Evolutionary conservation across 2,113 vertebrate genomes (phyloP).

Genomic region (Hydropotes inermis): DNA sequence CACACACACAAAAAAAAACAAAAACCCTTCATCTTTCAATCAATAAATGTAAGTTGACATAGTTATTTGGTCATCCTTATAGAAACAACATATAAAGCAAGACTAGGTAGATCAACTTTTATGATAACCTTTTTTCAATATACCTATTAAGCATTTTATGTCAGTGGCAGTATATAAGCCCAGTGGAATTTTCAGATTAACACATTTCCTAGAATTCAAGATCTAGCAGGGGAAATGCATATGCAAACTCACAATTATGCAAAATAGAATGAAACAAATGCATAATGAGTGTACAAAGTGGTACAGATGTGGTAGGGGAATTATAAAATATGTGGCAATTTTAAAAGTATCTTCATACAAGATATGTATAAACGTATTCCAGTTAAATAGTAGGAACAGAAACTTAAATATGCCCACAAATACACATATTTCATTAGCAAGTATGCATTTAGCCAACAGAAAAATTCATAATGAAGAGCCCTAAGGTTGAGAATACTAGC

Average conservation of each 20-base stretch:
- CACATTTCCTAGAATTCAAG: background rate
- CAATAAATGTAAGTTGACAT: background rate
- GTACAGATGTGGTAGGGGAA: background rate
- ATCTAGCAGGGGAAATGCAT: background rate
- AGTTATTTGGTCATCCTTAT: background rate
- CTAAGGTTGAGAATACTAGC: background rate
- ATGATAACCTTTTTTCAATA: background rate
- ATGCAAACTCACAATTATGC: background rate
- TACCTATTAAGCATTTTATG: background rate
- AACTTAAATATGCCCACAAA: background rate
- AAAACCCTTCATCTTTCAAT: rapidly evolving
- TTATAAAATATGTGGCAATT: background rate
- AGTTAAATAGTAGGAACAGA: background rate
- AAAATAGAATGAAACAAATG: background rate
- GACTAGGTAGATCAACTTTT: background rate
- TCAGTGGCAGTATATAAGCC: background rate
- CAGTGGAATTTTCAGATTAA: background rate
- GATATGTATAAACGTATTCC: background rate
- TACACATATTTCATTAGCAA: background rate
- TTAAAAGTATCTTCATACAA: background rate
- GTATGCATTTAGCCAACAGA: background rate
- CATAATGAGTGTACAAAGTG: background rate
- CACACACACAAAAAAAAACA: background rate
- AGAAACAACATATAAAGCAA: background rate
- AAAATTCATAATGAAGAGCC: background rate